A percentile compares a stretch with the other conserved stretches of the same genome.
phyloP scores from a whole-genome alignment of 1,140 invertebrate genomes.

The Apocrypta bakeri region DNA sequence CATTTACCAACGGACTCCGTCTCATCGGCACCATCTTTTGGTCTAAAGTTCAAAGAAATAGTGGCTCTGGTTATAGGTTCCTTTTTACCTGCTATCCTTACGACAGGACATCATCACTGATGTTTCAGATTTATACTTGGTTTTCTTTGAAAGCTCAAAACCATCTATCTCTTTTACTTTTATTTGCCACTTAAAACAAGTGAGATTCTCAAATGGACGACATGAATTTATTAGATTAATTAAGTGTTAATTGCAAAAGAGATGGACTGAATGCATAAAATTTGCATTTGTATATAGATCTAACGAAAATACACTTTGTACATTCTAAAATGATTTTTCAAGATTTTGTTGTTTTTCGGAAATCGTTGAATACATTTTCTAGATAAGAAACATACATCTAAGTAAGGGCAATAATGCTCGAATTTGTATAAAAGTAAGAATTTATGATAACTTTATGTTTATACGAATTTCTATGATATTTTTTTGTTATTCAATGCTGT shows the following conservation, averaged over 20 bases:
- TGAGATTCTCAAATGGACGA: not conserved
- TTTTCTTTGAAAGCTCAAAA: not conserved
- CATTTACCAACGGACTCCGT: constrained; percentile 74
- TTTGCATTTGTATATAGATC: constrained; percentile 31
- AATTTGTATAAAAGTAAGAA: not conserved
- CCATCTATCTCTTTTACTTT: no score
- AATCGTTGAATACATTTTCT: no score
- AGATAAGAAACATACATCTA: no score
- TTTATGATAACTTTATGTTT: not conserved
- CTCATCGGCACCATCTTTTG: constrained; percentile 73
- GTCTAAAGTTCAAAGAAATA: constrained; percentile 86
- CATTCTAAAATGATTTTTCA: not conserved
- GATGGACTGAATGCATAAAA: constrained; percentile 10
- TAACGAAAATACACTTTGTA: constrained; percentile 22
- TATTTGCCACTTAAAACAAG: no score
- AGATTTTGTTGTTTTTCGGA: no score
- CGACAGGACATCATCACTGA: constrained; percentile 94
- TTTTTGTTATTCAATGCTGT: no score
- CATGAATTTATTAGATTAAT: not conserved
- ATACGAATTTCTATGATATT: not conserved
- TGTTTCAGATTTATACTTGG: constrained; percentile 31
- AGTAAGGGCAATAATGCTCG: not conserved
- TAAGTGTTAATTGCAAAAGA: not conserved
- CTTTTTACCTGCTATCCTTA: constrained; percentile 89
- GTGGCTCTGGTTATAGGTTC: constrained; percentile 89